Conservation (phyloP, 2,888 invertebrate genomes). For the Geophilus truncorum region DNA sequence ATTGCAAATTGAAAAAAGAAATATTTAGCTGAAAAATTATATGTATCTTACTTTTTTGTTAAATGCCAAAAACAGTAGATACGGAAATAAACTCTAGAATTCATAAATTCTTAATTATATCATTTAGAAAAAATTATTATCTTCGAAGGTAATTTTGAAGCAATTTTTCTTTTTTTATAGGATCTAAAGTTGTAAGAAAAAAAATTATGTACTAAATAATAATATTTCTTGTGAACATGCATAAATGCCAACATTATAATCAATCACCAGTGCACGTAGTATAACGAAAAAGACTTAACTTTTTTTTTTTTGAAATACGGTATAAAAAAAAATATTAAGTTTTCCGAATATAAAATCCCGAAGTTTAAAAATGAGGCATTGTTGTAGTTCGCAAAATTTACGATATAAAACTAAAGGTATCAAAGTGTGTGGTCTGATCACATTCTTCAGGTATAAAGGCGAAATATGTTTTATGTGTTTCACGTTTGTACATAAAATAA, state of each 20-base stretch:
- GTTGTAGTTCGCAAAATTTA: not conserved
- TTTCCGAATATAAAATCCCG: not conserved
- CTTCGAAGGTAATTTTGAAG: not conserved
- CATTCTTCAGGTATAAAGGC: not conserved
- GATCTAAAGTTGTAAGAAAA: not conserved
- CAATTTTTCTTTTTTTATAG: constrained; percentile 1
- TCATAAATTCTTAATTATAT: not conserved
- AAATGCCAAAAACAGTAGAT: not conserved
- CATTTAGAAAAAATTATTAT: not conserved
- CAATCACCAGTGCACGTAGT: not conserved
- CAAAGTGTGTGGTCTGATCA: constrained; percentile 8
- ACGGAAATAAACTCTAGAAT: not conserved
- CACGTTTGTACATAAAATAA: constrained; percentile 12
- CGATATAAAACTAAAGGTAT: constrained; percentile 5
- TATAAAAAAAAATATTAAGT: not conserved
- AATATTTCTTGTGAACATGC: constrained; percentile 5
- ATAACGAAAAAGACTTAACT: not conserved
- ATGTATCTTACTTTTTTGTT: too few relatives aligned
- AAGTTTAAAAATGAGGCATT: not conserved
- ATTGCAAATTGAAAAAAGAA: not conserved
- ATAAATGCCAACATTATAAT: constrained; percentile 24
- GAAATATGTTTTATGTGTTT: constrained; percentile 10
- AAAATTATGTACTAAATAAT: not conserved
- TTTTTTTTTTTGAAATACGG: not conserved
- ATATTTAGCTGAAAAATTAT: too few relatives aligned